Conservation (phyloP, 2,797 vertebrate species). For the Dermochelys coriacea region DNA sequence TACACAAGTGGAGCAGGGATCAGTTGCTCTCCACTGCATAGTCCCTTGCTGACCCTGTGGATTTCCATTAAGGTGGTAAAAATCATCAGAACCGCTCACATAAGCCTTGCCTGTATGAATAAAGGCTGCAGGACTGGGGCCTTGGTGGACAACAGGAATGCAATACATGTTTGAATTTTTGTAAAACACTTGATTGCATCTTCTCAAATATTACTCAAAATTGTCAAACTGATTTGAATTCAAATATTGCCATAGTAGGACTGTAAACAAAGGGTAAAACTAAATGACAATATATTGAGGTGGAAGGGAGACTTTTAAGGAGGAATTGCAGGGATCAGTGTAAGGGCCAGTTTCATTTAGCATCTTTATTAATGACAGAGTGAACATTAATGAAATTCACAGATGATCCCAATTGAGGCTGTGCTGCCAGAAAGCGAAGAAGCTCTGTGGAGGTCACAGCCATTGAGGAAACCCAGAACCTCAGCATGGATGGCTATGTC, state of each 20-base stretch:
- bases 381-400: neutral
- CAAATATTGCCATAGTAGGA: neutral
- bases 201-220: neutral
- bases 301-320: neutral
- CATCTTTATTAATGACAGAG: neutral
- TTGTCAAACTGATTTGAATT: rapidly evolving
- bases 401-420: neutral
- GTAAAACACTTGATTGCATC: neutral
- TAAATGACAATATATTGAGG: neutral
- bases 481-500: neutral
- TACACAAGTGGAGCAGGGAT: neutral
- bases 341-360: neutral
- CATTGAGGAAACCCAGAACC: neutral
- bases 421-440: neutral
- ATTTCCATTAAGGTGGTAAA: neutral
- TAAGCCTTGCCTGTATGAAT: neutral
- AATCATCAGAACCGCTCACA: rapidly evolving
- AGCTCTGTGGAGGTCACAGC: neutral
- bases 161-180: neutral
- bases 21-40: neutral
- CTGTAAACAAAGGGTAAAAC: neutral
- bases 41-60: neutral
- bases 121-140: neutral
- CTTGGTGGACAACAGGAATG: neutral
- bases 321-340: neutral